Evolutionary conservation across 2,113 vertebrate genomes (phyloP), one percentile per base, ranked within the genome.

Genomic region (Dipodomys ordii): DNA sequence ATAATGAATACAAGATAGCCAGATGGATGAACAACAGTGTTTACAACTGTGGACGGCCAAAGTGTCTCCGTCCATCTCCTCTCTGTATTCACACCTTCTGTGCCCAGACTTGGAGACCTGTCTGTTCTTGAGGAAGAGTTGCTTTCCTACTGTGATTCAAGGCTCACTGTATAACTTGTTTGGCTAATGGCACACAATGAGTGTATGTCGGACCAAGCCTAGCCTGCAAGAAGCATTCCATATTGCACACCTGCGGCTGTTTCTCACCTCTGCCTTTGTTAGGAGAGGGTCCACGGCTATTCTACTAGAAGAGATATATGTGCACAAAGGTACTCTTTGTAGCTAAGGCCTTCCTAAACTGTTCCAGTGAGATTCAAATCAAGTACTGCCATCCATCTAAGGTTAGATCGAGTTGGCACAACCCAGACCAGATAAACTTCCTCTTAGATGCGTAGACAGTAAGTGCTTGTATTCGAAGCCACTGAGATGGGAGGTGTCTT

Each of bases 31-130:
- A 12, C 30, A 39, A 32, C 11, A n/a, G 32, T n/a, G 64, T 84
- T 77, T 78, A 12, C n/a, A 6, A 67, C 27, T 64, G 28, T 13
- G n/a, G 19, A 7, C 28, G 60, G 16, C 5, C 23, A 25, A 88
- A 64, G 67, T 0, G 25, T 44, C 15, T 67, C 16, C 11, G 15
- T n/a, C 7, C 9, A 13, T 49, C 15, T 65, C 32, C 32, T 68
- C 15, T 60, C 30, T 18, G 2, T 60, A 4, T 8, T 15, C 19
- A 12, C 0, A 7, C 0, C 13, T 13, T 27, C 62, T n/a, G 30
- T 3, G 2, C 1, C 18, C 27, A 12, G 49, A 71, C 76, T 57
- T 13, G 30, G 71, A 78, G 3, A 30, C 28, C 53, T 32, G 30
- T 39, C 16, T 11, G 15, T 2, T 53, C 5, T 3, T 2, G 60